These are phyloP conservation scores for Malurus elegans DNA, from an alignment of 2,113 vertebrate species.

Conservation along the genomic window DNA sequence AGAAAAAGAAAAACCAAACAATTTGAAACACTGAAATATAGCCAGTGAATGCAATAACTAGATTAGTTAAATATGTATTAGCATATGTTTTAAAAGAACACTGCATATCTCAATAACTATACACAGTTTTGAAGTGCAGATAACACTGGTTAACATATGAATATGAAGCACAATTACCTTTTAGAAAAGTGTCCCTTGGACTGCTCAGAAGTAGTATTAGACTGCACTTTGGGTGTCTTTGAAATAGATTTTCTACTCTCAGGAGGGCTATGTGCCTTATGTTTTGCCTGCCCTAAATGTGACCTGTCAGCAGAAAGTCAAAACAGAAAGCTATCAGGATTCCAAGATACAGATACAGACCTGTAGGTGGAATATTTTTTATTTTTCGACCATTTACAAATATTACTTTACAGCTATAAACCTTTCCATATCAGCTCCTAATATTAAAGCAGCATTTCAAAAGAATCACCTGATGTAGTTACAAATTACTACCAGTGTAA, in stretches of 20 bases:
- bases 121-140: slow-evolving; percentile 37
- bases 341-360: slow-evolving; percentile 61
- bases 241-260: slow-evolving; percentile 98
- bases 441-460: neutral
- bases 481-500: neutral
- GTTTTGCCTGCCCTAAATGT: slow-evolving; percentile 98
- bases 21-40: neutral
- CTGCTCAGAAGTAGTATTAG: slow-evolving; percentile 93
- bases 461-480: neutral
- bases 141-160: slow-evolving; percentile 63
- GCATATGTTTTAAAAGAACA: neutral
- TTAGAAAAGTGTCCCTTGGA: slow-evolving; percentile 96
- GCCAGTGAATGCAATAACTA: neutral
- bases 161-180: slow-evolving; percentile 87
- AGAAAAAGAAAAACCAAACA: neutral
- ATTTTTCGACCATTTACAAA: neutral
- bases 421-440: neutral
- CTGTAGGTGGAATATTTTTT: slow-evolving; percentile 52
- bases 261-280: slow-evolving; percentile 98
- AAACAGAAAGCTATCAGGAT: slow-evolving; percentile 80
- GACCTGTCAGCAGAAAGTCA: slow-evolving; percentile 91
- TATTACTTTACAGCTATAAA: neutral
- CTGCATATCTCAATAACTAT: neutral
- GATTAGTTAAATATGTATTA: neutral
- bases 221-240: slow-evolving; percentile 98